Conservation (phyloP, 2,888 invertebrate species). For the Orchestes rusci region DNA sequence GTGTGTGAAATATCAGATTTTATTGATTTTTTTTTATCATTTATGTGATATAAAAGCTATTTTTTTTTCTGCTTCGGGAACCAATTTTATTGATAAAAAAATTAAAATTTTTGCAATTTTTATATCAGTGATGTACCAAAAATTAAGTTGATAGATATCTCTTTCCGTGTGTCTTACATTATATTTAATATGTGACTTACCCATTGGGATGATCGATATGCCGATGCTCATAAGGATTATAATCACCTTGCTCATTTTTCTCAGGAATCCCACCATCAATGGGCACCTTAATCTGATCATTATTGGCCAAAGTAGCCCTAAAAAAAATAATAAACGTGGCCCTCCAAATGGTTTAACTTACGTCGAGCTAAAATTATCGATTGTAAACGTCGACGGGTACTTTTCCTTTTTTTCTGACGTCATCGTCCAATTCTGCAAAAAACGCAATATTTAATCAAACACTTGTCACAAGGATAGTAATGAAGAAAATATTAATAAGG, state of each 20-base stretch:
- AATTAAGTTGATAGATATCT: too few species aligned
- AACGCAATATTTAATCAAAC: not conserved
- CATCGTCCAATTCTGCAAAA: conserved; percentile 22
- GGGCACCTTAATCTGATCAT: conserved; percentile 32
- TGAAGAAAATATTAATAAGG: not conserved
- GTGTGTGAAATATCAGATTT: too few species aligned
- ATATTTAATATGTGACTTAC: conserved; percentile 19
- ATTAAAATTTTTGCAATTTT: too few species aligned
- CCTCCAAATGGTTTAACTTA: conserved; percentile 31
- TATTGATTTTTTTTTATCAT: too few species aligned
- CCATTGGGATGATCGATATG: conserved; percentile 31
- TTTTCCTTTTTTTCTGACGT: conserved; percentile 34
- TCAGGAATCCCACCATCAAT: conserved; percentile 22
- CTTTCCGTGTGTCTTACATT: not conserved
- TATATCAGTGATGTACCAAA: too few species aligned
- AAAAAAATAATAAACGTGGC: conserved; percentile 10
- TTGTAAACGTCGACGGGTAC: conserved; percentile 38
- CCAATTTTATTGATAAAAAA: too few species aligned
- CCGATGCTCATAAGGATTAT: conserved; percentile 32
- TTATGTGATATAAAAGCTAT: too few species aligned
- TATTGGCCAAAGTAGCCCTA: conserved; percentile 30
- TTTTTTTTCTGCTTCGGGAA: too few species aligned
- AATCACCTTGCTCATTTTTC: conserved; percentile 25
- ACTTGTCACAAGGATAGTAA: not conserved
- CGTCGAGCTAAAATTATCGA: conserved; percentile 42